These are phyloP conservation scores for Pheosia tremula DNA, from an alignment of 2,888 invertebrate genomes.

Conservation along the genomic window DNA sequence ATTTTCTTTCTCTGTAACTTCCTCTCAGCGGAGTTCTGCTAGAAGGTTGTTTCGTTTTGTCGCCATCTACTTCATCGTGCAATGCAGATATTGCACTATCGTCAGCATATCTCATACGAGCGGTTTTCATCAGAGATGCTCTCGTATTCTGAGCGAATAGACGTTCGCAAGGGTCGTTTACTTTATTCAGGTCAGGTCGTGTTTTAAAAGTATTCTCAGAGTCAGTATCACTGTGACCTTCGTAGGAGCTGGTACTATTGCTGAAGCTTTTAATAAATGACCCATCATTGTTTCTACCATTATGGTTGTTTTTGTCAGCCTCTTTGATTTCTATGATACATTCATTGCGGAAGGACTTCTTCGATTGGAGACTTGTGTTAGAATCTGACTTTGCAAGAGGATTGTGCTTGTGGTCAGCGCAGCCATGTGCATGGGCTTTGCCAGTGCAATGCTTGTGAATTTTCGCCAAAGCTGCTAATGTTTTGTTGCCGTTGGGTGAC, in stretches of 20 bases:
- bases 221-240: constrained; percentile 87
- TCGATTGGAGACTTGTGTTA: constrained; percentile 74
- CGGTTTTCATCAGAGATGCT: constrained; percentile 85
- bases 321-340: constrained; percentile 78
- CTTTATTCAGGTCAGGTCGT: constrained; percentile 60
- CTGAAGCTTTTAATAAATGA: constrained; percentile 78
- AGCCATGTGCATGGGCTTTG: constrained; percentile 90
- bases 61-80: constrained; percentile 76
- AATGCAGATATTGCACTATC: constrained; percentile 65
- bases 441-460: constrained; percentile 91
- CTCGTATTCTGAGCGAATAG: constrained; percentile 84
- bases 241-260: constrained; percentile 87
- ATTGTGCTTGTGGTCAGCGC: constrained; percentile 79
- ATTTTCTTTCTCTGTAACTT: constrained; percentile 75
- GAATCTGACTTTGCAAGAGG: constrained; percentile 77
- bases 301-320: constrained; percentile 59
- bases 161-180: constrained; percentile 76
- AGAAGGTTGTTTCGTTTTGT: constrained; percentile 68
- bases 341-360: constrained; percentile 69
- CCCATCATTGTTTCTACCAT: constrained; percentile 55
- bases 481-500: constrained; percentile 78
- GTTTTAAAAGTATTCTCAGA: constrained; percentile 82
- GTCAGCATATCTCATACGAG: constrained; percentile 84
- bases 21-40: constrained; percentile 67
- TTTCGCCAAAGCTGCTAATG: constrained; percentile 81